Evolutionary conservation across 2,888 invertebrate species (phyloP).

Genomic region (Microctonus hyperodae): DNA sequence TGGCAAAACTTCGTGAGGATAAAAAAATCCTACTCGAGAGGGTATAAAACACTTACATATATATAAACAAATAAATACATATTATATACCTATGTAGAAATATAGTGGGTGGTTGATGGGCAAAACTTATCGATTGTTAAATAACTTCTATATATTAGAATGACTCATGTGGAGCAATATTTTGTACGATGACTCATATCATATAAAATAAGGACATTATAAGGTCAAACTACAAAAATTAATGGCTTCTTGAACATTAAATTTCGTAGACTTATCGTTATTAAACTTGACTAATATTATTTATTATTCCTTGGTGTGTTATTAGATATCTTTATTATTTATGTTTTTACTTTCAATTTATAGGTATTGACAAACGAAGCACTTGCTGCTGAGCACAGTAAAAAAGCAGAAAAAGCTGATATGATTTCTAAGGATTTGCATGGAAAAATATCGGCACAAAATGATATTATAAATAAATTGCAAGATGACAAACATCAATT

Average conservation of each 20-base stretch:
- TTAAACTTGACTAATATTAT: too few relatives aligned
- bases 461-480: conserved; percentile 42
- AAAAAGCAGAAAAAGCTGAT: conserved; percentile 47
- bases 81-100: too few relatives aligned
- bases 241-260: too few relatives aligned
- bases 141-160: too few relatives aligned
- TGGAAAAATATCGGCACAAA: conserved; percentile 46
- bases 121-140: too few relatives aligned
- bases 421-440: conserved; percentile 45
- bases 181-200: too few relatives aligned
- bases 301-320: too few relatives aligned
- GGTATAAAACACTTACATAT: conserved; percentile 40
- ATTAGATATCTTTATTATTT: background rate
- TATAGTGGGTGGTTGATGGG: too few relatives aligned
- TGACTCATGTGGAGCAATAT: background rate
- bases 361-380: conserved; percentile 49
- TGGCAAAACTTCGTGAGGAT: conserved; percentile 57
- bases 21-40: conserved; percentile 57
- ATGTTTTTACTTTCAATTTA: conserved; percentile 9
- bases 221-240: too few relatives aligned
- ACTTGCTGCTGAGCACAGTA: conserved; percentile 42
- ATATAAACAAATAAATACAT: background rate
- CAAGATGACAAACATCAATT: conserved; percentile 47
- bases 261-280: too few relatives aligned
- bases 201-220: too few relatives aligned